phyloP scores from a whole-genome alignment of 2,113 vertebrate genomes.

The Thunnus thynnus region DNA sequence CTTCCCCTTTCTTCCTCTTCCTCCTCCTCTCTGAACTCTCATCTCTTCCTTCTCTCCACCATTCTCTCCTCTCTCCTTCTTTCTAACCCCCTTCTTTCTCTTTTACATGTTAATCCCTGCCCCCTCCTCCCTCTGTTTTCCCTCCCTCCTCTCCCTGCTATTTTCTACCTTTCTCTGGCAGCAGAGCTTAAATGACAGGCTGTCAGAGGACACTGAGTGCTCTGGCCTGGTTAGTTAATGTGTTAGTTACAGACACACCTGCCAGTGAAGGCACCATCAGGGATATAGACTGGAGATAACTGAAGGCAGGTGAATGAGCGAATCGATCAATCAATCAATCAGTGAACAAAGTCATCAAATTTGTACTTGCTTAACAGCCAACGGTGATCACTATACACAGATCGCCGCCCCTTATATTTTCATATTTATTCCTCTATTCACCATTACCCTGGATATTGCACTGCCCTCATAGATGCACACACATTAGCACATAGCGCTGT shows the following conservation, averaged over 20 bases:
- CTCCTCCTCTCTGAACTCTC: neutral
- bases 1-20: slow-evolving; percentile 4
- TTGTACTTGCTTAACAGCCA: slow-evolving; percentile 65
- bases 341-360: slow-evolving; percentile 65
- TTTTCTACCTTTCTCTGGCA: slow-evolving; percentile 49
- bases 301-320: slow-evolving; percentile 44
- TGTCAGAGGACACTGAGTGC: slow-evolving; percentile 73
- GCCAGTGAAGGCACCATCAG: slow-evolving; percentile 59
- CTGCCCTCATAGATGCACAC: slow-evolving; percentile 79
- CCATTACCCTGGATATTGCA: slow-evolving; percentile 70
- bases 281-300: slow-evolving; percentile 24
- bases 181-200: slow-evolving; percentile 73
- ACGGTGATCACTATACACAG: slow-evolving; percentile 46
- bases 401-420: slow-evolving; percentile 59
- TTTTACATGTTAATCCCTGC: slow-evolving; percentile 48
- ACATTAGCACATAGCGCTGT: slow-evolving; percentile 83
- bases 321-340: slow-evolving; percentile 65
- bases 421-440: slow-evolving; percentile 73
- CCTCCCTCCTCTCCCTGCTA: slow-evolving; percentile 13
- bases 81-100: slow-evolving; percentile 29
- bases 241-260: slow-evolving; percentile 75
- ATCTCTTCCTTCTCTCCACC: too few relatives aligned
- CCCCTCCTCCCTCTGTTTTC: slow-evolving; percentile 8
- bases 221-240: slow-evolving; percentile 70
- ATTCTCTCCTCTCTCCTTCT: neutral